Conservation (phyloP, 2,888 invertebrate genomes). For the Macaria liturata region DNA sequence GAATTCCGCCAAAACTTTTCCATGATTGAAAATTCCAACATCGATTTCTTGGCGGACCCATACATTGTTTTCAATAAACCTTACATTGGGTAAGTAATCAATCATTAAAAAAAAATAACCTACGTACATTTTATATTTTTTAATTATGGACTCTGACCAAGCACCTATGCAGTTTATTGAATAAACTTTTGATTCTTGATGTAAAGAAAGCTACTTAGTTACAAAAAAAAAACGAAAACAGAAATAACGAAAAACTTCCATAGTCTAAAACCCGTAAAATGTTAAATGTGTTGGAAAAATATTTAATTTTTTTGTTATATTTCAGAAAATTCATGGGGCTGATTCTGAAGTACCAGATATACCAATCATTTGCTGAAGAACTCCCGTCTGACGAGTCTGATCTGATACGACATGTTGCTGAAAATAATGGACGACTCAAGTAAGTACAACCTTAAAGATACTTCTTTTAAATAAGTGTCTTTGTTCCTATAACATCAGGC, state of each 20-base stretch:
- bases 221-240: too few relatives aligned
- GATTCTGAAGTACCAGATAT: constrained; percentile 82
- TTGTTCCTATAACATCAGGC: too few relatives aligned
- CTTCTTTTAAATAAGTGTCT: background rate
- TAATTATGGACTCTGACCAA: too few relatives aligned
- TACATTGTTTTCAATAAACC: constrained; percentile 80
- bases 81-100: constrained; percentile 71
- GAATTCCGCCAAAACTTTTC: constrained; percentile 76
- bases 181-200: too few relatives aligned
- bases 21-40: constrained; percentile 67
- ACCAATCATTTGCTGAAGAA: constrained; percentile 77
- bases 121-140: too few relatives aligned
- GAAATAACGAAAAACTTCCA: too few relatives aligned
- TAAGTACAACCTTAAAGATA: constrained; percentile 55
- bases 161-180: too few relatives aligned
- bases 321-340: constrained; percentile 81
- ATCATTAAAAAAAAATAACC: too few relatives aligned
- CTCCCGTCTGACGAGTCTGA: constrained; percentile 70
- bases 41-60: constrained; percentile 78
- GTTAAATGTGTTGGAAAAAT: too few relatives aligned
- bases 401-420: constrained; percentile 65
- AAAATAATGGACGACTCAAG: constrained; percentile 67
- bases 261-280: too few relatives aligned
- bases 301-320: constrained; percentile 10
- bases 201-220: too few relatives aligned